Conservation (phyloP, 2,113 vertebrate genomes). For the Taxidea taxus region DNA sequence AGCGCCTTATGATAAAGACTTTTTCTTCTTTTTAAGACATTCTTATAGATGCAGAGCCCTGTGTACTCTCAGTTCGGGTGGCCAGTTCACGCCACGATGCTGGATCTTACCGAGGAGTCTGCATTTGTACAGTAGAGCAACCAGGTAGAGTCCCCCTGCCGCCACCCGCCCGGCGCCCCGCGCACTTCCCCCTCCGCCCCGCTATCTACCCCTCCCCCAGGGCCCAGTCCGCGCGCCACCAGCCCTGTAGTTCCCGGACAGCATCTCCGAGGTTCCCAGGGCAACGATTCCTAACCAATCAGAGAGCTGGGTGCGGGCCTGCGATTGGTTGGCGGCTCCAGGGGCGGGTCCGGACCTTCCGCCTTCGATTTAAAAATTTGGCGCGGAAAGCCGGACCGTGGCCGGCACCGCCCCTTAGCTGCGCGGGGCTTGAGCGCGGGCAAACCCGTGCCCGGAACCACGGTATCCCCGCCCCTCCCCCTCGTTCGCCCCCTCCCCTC, state of each 20-base stretch:
- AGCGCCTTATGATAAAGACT: neutral
- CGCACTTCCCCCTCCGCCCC: neutral
- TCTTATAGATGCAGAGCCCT: neutral
- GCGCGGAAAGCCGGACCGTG: slow-evolving; percentile 69
- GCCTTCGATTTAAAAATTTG: slow-evolving; percentile 81
- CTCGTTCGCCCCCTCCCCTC: slow-evolving; percentile 64
- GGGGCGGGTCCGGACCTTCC: slow-evolving; percentile 67
- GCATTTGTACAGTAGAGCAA: neutral
- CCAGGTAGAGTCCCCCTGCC: neutral
- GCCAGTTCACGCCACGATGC: neutral
- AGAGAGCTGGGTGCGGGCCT: neutral
- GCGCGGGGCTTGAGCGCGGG: slow-evolving; percentile 70
- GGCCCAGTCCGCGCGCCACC: neutral
- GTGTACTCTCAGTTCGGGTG: neutral
- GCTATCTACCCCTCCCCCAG: slow-evolving; percentile 19
- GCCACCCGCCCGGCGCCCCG: neutral
- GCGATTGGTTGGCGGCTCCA: slow-evolving; percentile 48
- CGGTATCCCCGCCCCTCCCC: slow-evolving; percentile 60
- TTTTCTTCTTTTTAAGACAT: neutral
- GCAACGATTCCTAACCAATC: slow-evolving; percentile 64
- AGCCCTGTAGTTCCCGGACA: slow-evolving; percentile 45
- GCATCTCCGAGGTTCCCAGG: slow-evolving; percentile 67
- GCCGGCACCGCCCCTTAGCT: slow-evolving; percentile 57
- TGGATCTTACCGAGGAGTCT: neutral
- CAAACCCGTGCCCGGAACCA: slow-evolving; percentile 65